A percentile compares a stretch with the other conserved stretches of the same genome.
Conservation (phyloP, 2,888 invertebrate species). For the Cheilosia scutellata region DNA sequence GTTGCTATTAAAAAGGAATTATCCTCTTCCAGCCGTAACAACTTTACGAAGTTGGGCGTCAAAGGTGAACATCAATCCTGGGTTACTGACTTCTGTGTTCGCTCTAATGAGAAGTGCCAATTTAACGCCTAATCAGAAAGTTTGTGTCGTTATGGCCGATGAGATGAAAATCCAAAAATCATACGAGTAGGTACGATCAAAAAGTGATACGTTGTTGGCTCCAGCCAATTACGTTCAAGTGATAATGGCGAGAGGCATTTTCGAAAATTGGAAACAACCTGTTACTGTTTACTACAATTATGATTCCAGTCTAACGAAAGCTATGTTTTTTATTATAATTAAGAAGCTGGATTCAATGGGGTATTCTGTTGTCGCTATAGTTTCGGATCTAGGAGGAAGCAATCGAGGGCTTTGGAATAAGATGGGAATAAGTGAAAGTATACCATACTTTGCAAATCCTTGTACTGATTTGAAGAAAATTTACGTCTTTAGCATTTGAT, state of each 20-base stretch:
- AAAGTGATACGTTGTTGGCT: slow-evolving; percentile 22
- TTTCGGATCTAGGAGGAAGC: slow-evolving; percentile 23
- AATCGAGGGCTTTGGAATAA: slow-evolving; percentile 23
- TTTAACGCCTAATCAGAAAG: not conserved
- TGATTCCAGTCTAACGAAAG: not conserved
- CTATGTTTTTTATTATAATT: slow-evolving; percentile 5
- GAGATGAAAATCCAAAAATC: slow-evolving; percentile 16
- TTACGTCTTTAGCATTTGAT: slow-evolving; percentile 38
- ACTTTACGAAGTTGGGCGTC: not conserved
- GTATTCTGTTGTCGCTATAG: slow-evolving; percentile 27
- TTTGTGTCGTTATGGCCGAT: slow-evolving; percentile 18
- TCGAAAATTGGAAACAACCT: slow-evolving; percentile 21
- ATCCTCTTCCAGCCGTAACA: not conserved
- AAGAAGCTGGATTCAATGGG: slow-evolving; percentile 24
- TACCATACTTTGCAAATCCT: slow-evolving; percentile 35
- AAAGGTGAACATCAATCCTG: slow-evolving; percentile 1
- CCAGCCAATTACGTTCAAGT: slow-evolving; percentile 48
- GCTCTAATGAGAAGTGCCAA: not conserved
- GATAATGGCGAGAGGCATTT: slow-evolving; percentile 27
- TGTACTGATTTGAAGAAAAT: too few species aligned
- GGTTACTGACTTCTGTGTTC: not conserved
- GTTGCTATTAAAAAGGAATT: not conserved
- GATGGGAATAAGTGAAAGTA: slow-evolving; percentile 1
- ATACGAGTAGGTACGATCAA: slow-evolving; percentile 25
- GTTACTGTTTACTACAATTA: slow-evolving; percentile 19